Evolutionary conservation across 2,797 vertebrate species (phyloP), one percentile per base, ranked within the genome.

Genomic region (Gallinago nigripennis): DNA sequence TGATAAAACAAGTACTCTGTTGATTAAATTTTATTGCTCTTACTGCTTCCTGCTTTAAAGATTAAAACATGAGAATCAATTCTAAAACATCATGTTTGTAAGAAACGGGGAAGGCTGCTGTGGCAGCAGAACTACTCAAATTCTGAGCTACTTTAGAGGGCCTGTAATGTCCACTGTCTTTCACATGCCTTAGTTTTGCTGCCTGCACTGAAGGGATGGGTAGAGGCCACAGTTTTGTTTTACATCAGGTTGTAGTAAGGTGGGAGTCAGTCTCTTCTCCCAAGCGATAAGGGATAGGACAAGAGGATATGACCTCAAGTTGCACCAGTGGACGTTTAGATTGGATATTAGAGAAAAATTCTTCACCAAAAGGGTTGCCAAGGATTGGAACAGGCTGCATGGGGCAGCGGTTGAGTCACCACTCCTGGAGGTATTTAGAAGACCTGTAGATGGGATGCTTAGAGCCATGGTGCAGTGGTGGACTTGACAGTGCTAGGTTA

Each of bases 21-120:
- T 97, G 80, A 92, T 96, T 95, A 82, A 80, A 85, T 93, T 83
- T 92, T 66, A 78, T 76, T 94, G 82, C 58, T 88, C 63, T 91
- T 31, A 18, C 24, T 70, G 45, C 80, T 95, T 75, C 27, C n/a
- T 91, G n/a, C 56, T 89, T 80, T 91, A 65, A 91, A 72, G 89
- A 92, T 71, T 91, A 82, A 83, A 87, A 85, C n/a, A 86, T 76
- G 61, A 64, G 71, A 89, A 92, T 77, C 14, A 54, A 31, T 70
- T 83, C 37, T 58, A 90, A 90, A 75, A 56, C 35, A 30, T 5
- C 6, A 8, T 11, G 13, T 43, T 61, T 51, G 45, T 65, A 48
- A 71, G 50, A 79, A 81, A 19, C 12, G 1, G 48, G 17, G 11
- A 12, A 58, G 12, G 20, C 20, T 53, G 23, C 5, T 80, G 5